Evolutionary conservation across 2,797 vertebrate genomes (phyloP).

Genomic region (Acanthiza pusilla): DNA sequence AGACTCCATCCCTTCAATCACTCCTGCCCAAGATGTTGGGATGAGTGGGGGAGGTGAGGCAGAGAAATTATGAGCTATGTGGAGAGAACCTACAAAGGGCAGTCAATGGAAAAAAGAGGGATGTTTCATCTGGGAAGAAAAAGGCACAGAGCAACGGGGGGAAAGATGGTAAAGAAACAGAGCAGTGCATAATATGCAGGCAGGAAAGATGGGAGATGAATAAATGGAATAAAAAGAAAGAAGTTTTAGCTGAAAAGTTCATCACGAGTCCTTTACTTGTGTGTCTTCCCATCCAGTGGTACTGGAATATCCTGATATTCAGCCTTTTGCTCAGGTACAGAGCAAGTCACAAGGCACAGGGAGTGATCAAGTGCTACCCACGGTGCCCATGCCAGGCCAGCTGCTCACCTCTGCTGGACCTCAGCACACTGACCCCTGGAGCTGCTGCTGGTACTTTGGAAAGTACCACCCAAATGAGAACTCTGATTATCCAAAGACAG

Average conservation of each 20-base stretch:
- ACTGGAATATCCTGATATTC: not conserved
- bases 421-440: not conserved
- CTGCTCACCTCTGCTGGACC: not conserved
- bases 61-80: not conserved
- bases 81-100: not conserved
- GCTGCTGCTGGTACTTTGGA: not conserved
- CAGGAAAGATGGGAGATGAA: not conserved
- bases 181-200: not conserved
- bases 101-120: not conserved
- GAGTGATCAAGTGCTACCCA: not conserved
- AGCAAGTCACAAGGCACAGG: not conserved
- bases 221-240: not conserved
- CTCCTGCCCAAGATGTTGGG: not conserved
- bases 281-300: not conserved
- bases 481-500: not conserved
- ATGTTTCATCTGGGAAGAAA: slow-evolving; percentile 5
- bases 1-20: not conserved
- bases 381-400: not conserved
- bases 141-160: not conserved
- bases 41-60: not conserved
- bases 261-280: not conserved
- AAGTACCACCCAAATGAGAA: not conserved
- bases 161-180: not conserved
- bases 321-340: not conserved
- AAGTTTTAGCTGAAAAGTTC: slow-evolving; percentile 1